Percentiles rank a stretch among this genome's conserved stretches.
These are phyloP conservation scores for Pseudomyrmex dendroicus DNA, from an alignment of 1,140 invertebrate genomes.

Conservation along the genomic window DNA sequence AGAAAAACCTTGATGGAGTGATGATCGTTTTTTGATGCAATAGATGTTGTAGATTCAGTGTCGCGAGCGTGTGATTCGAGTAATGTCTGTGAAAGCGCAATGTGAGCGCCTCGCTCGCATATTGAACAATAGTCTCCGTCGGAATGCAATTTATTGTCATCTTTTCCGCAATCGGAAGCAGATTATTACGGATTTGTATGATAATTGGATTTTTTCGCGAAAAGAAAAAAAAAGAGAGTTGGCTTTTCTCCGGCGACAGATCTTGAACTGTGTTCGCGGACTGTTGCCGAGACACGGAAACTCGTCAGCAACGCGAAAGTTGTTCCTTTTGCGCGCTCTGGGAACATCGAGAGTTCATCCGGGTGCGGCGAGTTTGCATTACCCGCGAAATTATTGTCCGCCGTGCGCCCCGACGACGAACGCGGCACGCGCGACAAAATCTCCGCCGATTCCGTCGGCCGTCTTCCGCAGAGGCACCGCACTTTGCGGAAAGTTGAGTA, in stretches of 20 bases:
- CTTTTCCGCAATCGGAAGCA: neutral
- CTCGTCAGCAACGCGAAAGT: constrained; percentile 27
- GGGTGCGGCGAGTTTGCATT: constrained; percentile 32
- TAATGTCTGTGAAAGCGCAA: too few relatives aligned
- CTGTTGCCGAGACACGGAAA: neutral
- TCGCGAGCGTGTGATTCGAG: too few relatives aligned
- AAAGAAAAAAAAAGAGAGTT: neutral
- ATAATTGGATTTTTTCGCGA: constrained; percentile 3
- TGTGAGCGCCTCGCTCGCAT: too few relatives aligned
- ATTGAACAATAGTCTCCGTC: neutral
- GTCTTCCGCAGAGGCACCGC: constrained; percentile 47
- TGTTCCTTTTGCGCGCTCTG: constrained; percentile 33
- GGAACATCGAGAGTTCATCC: constrained; percentile 39
- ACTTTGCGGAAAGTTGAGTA: constrained; percentile 57
- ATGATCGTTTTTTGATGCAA: too few relatives aligned
- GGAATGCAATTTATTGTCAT: neutral
- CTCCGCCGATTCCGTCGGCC: constrained; percentile 39
- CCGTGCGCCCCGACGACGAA: neutral
- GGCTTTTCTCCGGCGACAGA: neutral
- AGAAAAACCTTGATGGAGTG: too few relatives aligned
- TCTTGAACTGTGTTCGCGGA: neutral
- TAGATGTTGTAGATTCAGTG: too few relatives aligned
- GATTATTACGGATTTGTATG: too few relatives aligned
- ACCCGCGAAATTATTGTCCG: constrained; percentile 60
- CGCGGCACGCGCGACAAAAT: constrained; percentile 37